phyloP scores from a whole-genome alignment of 1,140 invertebrate species.

The Neuroterus valhalla region DNA sequence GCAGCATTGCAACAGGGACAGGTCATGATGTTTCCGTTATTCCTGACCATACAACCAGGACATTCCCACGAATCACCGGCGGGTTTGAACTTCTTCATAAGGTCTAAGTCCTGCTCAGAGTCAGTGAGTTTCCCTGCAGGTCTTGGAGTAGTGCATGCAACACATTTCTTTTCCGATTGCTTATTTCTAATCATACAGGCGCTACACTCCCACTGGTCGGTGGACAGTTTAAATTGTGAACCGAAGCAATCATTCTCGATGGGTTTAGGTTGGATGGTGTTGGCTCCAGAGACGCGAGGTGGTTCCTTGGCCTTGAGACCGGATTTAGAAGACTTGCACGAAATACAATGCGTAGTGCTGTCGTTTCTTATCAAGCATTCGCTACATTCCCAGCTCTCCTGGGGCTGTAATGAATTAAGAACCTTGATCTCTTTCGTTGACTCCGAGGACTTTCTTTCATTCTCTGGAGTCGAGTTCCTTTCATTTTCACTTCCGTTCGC shows the following conservation, averaged over 20 bases:
- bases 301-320: constrained; percentile 39
- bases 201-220: constrained; percentile 80
- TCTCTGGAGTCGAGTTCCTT: constrained; percentile 17
- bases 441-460: constrained; percentile 53
- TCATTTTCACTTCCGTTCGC: constrained; percentile 38
- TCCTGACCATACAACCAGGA: constrained; percentile 79
- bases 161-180: constrained; percentile 76
- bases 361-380: constrained; percentile 71
- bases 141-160: constrained; percentile 78
- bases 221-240: constrained; percentile 75
- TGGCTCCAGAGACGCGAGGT: constrained; percentile 10
- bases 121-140: constrained; percentile 59
- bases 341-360: constrained; percentile 60
- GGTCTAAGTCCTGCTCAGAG: constrained; percentile 37
- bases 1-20: constrained; percentile 81
- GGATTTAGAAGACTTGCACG: constrained; percentile 62
- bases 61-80: constrained; percentile 79
- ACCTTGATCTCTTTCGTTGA: constrained; percentile 39
- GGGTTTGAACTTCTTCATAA: constrained; percentile 72
- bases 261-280: constrained; percentile 33
- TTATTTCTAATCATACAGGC: constrained; percentile 82
- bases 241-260: constrained; percentile 67
- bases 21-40: constrained; percentile 74
- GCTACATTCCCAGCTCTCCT: constrained; percentile 74
- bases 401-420: not conserved